Percentiles rank a stretch among this genome's conserved stretches.
These are phyloP conservation scores for Serilophus lunatus DNA, from an alignment of 2,113 vertebrate genomes.

Conservation along the genomic window DNA sequence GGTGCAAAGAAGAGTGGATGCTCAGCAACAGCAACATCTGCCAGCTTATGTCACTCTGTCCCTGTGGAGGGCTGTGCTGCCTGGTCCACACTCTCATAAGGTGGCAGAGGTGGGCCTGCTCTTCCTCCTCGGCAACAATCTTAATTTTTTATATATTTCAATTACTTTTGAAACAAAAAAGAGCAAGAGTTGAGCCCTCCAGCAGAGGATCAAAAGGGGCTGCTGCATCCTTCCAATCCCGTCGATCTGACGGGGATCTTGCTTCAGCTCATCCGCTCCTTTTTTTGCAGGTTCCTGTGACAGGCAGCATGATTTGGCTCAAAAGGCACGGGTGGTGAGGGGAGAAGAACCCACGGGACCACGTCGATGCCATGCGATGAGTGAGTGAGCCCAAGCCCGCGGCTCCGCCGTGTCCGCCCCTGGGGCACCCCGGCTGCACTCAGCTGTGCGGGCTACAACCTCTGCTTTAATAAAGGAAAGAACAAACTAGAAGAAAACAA, in stretches of 20 bases:
- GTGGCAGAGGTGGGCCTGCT: neutral
- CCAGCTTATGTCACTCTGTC: neutral
- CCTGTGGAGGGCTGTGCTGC: neutral
- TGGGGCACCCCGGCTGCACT: neutral
- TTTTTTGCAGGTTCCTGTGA: neutral
- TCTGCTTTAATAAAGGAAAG: neutral
- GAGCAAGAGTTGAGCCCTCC: neutral
- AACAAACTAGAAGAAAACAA: neutral
- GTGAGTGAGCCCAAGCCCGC: neutral
- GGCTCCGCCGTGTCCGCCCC: neutral
- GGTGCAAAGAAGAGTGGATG: neutral
- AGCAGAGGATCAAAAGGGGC: neutral
- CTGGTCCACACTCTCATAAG: neutral
- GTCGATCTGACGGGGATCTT: neutral
- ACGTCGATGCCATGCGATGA: neutral
- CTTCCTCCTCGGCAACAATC: neutral
- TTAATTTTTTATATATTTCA: neutral
- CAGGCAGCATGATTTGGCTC: neutral
- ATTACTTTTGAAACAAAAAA: neutral
- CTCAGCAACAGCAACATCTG: neutral
- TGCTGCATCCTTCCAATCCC: neutral
- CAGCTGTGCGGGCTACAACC: neutral
- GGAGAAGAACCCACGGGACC: neutral
- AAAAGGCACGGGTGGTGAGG: neutral
- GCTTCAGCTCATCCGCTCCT: neutral